Conservation (phyloP, 2,113 vertebrate genomes). For the Sclerurus mexicanus region DNA sequence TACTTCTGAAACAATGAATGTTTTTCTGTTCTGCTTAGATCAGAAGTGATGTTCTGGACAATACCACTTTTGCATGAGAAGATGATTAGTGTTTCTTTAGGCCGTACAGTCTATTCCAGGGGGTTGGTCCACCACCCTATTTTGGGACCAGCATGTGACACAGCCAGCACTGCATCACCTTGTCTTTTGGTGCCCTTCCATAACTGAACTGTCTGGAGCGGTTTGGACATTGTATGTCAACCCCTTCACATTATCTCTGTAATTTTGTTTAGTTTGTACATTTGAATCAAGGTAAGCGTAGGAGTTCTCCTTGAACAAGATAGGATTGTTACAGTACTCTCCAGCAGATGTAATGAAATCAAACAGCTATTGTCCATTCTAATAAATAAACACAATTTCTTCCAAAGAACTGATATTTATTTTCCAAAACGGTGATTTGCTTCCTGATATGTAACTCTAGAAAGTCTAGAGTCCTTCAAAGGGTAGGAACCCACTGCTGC, state of each 20-base stretch:
- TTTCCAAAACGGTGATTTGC: background rate
- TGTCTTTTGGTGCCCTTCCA: background rate
- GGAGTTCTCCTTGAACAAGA: background rate
- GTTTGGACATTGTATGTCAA: background rate
- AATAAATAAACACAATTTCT: background rate
- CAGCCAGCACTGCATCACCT: background rate
- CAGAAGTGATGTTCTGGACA: background rate
- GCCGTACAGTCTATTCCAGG: background rate
- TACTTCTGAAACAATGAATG: background rate
- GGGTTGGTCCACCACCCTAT: background rate
- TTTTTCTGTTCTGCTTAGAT: background rate
- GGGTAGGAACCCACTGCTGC: background rate
- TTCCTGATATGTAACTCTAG: background rate
- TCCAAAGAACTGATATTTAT: background rate
- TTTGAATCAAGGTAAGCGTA: background rate
- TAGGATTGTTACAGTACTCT: background rate
- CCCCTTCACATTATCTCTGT: background rate
- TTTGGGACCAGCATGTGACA: rapidly evolving
- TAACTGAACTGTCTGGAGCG: background rate
- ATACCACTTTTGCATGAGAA: background rate
- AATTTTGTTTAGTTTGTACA: background rate
- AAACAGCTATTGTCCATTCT: background rate
- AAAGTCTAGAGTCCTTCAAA: background rate
- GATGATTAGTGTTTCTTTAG: background rate
- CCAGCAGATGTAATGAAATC: background rate